Evolutionary conservation across 1,140 invertebrate species (phyloP).

Genomic region (Calephelis nemesis): DNA sequence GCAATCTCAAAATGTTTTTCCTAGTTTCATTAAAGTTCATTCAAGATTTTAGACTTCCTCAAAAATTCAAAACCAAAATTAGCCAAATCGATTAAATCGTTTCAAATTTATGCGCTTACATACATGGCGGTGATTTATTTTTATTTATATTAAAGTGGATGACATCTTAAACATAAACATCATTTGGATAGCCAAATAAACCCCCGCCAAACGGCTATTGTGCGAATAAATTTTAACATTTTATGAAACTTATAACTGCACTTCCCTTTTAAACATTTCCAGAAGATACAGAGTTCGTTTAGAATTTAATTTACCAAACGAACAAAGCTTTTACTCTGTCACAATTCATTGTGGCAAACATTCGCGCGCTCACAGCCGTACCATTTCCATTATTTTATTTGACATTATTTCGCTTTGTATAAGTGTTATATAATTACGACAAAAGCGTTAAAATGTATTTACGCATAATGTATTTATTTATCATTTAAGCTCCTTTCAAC

Average conservation of each 20-base stretch:
- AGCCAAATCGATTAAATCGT: too few species aligned
- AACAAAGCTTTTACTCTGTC: conserved; percentile 66
- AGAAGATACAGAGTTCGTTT: conserved; percentile 47
- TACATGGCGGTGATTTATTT: too few species aligned
- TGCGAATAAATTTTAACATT: conserved; percentile 23
- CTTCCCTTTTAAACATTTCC: conserved; percentile 40
- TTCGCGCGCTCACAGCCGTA: conserved; percentile 42
- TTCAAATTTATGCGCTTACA: too few species aligned
- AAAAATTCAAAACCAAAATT: too few species aligned
- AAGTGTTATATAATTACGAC: conserved; percentile 11
- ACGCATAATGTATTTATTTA: too few species aligned
- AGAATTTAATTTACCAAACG: conserved; percentile 63
- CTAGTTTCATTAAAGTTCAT: too few species aligned
- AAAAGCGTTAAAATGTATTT: background rate
- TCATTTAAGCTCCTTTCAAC: too few species aligned
- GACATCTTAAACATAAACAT: too few species aligned
- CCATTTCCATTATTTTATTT: conserved; percentile 56
- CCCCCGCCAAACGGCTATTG: background rate
- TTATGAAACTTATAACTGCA: conserved; percentile 31
- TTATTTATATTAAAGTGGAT: too few species aligned
- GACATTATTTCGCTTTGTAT: conserved; percentile 10
- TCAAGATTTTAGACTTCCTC: too few species aligned
- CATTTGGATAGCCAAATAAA: conserved; percentile 2
- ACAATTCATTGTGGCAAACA: conserved; percentile 56
- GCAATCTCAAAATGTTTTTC: too few species aligned